Conservation (phyloP, 2,888 invertebrate genomes). For the Hyalella azteca region DNA sequence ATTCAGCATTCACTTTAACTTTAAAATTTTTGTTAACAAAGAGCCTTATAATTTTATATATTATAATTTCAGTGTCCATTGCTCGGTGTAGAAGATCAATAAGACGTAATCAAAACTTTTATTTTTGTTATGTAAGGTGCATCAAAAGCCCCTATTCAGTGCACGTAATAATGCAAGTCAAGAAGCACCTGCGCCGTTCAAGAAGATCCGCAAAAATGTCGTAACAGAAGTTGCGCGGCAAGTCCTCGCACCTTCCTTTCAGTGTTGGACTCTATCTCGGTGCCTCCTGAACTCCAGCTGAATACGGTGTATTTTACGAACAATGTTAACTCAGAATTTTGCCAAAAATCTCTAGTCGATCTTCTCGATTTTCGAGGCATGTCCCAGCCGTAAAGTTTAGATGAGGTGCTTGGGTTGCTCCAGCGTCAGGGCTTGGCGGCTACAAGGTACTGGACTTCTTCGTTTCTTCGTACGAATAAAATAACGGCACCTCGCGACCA, state of each 20-base stretch:
- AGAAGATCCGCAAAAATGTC: neutral
- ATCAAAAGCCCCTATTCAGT: constrained; percentile 10
- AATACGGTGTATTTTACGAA: constrained; percentile 35
- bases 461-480: too few species aligned
- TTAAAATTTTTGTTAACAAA: too few species aligned
- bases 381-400: constrained; percentile 32
- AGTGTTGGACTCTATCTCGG: neutral
- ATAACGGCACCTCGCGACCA: too few species aligned
- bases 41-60: too few species aligned
- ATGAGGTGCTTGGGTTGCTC: constrained; percentile 33
- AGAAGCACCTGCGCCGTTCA: neutral
- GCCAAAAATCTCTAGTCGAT: constrained; percentile 33
- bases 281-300: neutral
- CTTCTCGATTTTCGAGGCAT: constrained; percentile 29
- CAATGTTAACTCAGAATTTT: constrained; percentile 24
- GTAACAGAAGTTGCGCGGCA: neutral
- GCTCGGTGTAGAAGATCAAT: too few species aligned
- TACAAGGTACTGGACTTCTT: neutral
- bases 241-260: constrained; percentile 5
- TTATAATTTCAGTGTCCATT: too few species aligned
- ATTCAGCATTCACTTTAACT: too few species aligned
- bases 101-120: too few species aligned
- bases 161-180: neutral
- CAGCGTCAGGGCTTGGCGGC: neutral
- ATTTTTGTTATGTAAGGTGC: too few species aligned